phyloP scores from a whole-genome alignment of 2,797 vertebrate genomes.

The Peromyscus attwateri region DNA sequence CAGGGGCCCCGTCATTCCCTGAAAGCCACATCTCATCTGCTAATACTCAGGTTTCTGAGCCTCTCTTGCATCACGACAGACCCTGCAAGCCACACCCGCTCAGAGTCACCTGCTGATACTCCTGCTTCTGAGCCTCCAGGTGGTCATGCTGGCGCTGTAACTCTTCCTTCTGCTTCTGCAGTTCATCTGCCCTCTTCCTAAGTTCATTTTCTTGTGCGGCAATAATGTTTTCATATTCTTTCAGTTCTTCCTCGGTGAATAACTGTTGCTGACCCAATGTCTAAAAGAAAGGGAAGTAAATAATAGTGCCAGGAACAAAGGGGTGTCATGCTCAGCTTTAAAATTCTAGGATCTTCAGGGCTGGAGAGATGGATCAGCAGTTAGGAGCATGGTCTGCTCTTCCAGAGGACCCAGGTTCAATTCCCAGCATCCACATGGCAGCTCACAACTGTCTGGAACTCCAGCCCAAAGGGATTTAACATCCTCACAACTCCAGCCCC shows the following conservation, averaged over 20 bases:
- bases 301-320: slow-evolving; percentile 16
- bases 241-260: slow-evolving; percentile 97
- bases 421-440: not conserved
- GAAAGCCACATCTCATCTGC: slow-evolving; percentile 66
- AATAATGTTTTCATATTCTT: slow-evolving; percentile 96
- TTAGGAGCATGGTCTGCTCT: not conserved
- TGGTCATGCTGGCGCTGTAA: slow-evolving; percentile 95
- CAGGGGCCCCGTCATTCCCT: not conserved
- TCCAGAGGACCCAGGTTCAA: not conserved
- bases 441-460: not conserved
- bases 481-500: not conserved
- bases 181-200: slow-evolving; percentile 91
- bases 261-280: slow-evolving; percentile 96
- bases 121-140: slow-evolving; percentile 95
- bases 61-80: slow-evolving; percentile 81
- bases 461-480: not conserved
- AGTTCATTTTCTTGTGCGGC: slow-evolving; percentile 94
- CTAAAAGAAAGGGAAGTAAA: slow-evolving; percentile 85
- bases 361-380: not conserved
- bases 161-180: slow-evolving; percentile 95
- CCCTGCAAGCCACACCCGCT: not conserved
- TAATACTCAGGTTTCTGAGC: slow-evolving; percentile 91
- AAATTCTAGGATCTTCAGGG: not conserved
- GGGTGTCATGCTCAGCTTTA: slow-evolving; percentile 25
- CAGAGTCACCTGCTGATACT: slow-evolving; percentile 93